These are phyloP conservation scores for Cladopsammia gracilis DNA, from an alignment of 64 coral and sea anemone species.

Conservation along the genomic window DNA sequence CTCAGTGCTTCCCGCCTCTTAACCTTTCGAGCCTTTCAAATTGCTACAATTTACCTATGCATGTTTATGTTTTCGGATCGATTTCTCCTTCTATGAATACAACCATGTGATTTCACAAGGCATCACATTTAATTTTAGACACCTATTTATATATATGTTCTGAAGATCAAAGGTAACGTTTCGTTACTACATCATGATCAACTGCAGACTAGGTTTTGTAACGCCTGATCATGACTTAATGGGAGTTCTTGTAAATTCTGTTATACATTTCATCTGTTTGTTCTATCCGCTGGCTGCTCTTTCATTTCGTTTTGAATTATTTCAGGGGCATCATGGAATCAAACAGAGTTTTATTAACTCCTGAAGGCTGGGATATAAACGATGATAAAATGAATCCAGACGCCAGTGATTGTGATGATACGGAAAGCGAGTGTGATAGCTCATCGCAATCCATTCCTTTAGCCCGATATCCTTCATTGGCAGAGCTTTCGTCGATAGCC, in stretches of 20 bases:
- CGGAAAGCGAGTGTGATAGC: conserved; percentile 60
- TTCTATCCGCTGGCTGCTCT: neutral
- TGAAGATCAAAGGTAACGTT: neutral
- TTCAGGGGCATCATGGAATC: conserved; percentile 55
- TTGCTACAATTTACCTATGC: neutral
- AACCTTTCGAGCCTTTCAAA: neutral
- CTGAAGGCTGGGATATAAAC: conserved; percentile 47
- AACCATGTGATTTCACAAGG: neutral
- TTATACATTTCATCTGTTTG: conserved; percentile 2
- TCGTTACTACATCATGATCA: neutral
- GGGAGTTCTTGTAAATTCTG: neutral
- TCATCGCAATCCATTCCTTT: conserved; percentile 73
- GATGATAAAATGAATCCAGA: conserved; percentile 44
- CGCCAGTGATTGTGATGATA: conserved; percentile 42
- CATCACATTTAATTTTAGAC: neutral
- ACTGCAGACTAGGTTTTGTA: neutral
- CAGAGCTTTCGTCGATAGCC: conserved; percentile 88
- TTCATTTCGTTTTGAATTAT: neutral
- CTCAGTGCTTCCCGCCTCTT: neutral
- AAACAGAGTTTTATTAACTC: conserved; percentile 17
- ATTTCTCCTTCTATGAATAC: neutral
- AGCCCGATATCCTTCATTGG: conserved; percentile 80
- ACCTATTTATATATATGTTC: neutral
- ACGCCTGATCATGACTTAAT: neutral
- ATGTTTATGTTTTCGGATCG: neutral